Conservation (phyloP, 2,888 invertebrate species). For the Rhamnusium bicolor region DNA sequence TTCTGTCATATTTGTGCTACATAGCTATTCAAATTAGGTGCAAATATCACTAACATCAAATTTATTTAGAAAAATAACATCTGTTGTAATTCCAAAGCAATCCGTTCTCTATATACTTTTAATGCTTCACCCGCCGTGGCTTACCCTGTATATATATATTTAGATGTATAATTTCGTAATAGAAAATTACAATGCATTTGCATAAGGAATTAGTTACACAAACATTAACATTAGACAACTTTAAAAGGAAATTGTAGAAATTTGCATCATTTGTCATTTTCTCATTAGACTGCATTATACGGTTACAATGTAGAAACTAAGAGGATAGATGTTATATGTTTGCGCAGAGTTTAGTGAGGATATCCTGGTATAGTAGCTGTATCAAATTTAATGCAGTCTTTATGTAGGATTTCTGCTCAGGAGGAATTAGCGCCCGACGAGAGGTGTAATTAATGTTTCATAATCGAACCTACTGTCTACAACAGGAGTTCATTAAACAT, state of each 20-base stretch:
- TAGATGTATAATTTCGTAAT: no score
- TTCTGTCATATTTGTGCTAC: no score
- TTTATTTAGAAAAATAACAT: no score
- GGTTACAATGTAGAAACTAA: slow-evolving; percentile 1
- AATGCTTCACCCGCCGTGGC: no score
- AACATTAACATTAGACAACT: neutral
- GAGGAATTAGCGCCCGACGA: slow-evolving; percentile 65
- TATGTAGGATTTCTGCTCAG: slow-evolving; percentile 61
- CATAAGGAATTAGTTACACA: neutral
- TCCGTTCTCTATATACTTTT: no score
- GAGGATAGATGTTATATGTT: slow-evolving; percentile 19
- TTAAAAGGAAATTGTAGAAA: slow-evolving; percentile 20
- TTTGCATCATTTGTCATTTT: slow-evolving; percentile 24
- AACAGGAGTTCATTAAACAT: slow-evolving; percentile 68
- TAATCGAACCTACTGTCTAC: slow-evolving; percentile 69
- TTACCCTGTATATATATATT: no score
- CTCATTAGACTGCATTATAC: neutral
- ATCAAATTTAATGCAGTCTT: slow-evolving; percentile 67
- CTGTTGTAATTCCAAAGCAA: no score
- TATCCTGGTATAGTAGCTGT: slow-evolving; percentile 49
- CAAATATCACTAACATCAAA: no score
- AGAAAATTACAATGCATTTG: neutral
- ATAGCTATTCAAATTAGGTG: no score
- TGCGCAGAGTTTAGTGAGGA: slow-evolving; percentile 37
- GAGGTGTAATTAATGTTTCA: slow-evolving; percentile 70